Evolutionary conservation across 2,888 invertebrate species (phyloP), one percentile per base, ranked within the genome.

Genomic region (Lepetodrilus schrolli): DNA sequence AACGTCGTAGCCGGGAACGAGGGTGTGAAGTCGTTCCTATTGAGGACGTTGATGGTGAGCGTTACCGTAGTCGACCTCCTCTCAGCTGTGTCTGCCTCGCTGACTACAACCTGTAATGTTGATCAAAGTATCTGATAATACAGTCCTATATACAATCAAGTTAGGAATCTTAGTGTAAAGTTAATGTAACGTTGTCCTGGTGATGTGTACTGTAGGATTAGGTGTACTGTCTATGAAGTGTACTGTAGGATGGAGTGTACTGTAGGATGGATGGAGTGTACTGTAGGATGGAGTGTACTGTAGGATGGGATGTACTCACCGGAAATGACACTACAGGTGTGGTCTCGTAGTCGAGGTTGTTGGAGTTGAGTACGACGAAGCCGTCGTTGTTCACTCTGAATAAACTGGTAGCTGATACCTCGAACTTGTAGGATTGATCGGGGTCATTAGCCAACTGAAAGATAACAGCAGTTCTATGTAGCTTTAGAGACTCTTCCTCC

Each of bases 21-120:
- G 0, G 89, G 89, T 0, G 75, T 36, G 66, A 85, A 83, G 80
- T 89, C 89, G 78, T 88, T 88, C 17, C 78, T 77, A 80, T 89
- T 86, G 58, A 83, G 34, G 4, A 89, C 81, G 66, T 77, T 79
- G 7, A 89, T 78, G 0, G 81, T 83, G 38, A 88, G 48, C 3
- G 78, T 79, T 1, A 78, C 75, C 0, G 84, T 83, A 17, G 81
- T 77, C 1, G 82, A 81, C 17, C 76, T 72, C 34, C 77, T 76
- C n/a, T 78, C 74, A 8, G 77, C 47, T 3, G 80, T 80, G 30
- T 74, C 76, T 4, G 66, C 66, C 70, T 87, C 86, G 8, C 78
- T 74, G 2, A 84, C 83, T 49, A 78, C 74, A 17, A 84, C 82
- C 87, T 87, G 75, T n/a, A 70, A 43, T 17, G 7, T 21, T 17